phyloP scores from a whole-genome alignment of 2,113 vertebrate species.

The Sinocyclocheilus anophthalmus region DNA sequence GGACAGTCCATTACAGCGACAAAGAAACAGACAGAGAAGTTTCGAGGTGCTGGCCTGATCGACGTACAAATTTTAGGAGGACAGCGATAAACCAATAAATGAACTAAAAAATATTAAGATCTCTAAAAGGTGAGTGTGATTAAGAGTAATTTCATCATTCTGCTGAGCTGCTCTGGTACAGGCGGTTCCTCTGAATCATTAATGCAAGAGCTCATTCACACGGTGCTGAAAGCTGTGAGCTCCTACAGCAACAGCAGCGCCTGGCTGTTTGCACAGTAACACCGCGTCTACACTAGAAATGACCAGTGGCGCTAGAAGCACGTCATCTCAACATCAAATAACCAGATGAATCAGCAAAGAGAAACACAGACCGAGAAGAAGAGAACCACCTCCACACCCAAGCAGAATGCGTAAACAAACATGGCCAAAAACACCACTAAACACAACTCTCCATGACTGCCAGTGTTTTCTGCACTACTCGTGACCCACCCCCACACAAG shows the following conservation, averaged over 20 bases:
- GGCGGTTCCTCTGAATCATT: slow-evolving; percentile 13
- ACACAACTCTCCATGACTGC: no score
- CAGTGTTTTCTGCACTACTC: not conserved
- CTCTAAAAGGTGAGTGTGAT: not conserved
- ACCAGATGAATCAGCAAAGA: not conserved
- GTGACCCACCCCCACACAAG: no score
- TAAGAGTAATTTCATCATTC: slow-evolving; percentile 26
- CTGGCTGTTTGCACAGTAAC: not conserved
- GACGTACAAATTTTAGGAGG: not conserved
- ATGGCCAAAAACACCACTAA: no score
- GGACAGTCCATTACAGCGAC: no score
- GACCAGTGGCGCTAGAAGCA: not conserved
- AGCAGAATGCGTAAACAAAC: no score
- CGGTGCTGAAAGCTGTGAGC: not conserved
- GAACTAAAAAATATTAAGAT: not conserved
- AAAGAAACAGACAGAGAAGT: no score
- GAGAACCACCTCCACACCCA: no score
- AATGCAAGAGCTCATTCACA: slow-evolving; percentile 25
- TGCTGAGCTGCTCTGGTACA: not conserved
- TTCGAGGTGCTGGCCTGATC: no score
- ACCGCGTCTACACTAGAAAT: not conserved
- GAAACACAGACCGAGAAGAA: no score
- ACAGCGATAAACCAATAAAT: not conserved
- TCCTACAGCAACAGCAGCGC: not conserved
- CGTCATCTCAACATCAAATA: not conserved